Percentiles rank a stretch among this genome's conserved stretches.
Conservation (phyloP, 2,797 vertebrate genomes). For the Antrozous pallidus region DNA sequence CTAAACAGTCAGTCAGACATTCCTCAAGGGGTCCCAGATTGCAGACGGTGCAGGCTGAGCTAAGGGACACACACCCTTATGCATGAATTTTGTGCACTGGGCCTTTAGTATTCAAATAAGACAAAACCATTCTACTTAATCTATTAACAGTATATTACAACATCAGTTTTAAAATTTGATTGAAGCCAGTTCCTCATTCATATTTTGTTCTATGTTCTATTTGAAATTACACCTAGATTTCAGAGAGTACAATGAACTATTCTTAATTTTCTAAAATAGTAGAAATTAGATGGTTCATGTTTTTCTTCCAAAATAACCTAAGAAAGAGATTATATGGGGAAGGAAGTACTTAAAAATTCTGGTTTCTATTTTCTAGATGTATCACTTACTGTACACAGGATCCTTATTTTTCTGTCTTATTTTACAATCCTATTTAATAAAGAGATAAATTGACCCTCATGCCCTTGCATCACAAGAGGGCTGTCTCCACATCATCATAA, state of each 20-base stretch:
- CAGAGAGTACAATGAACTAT: background rate
- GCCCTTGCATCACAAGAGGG: no score
- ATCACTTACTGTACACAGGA: background rate
- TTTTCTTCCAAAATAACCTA: slow-evolving; percentile 31
- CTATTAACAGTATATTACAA: background rate
- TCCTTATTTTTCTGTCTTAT: slow-evolving; percentile 19
- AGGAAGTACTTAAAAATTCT: background rate
- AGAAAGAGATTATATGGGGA: background rate
- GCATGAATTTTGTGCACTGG: no score
- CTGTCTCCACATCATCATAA: no score
- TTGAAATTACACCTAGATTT: slow-evolving; percentile 15
- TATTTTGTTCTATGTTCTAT: background rate
- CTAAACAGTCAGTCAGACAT: no score
- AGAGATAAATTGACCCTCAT: no score
- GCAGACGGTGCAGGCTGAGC: no score
- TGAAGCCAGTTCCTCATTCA: background rate
- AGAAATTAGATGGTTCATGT: background rate
- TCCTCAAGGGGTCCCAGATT: no score
- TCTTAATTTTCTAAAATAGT: slow-evolving; percentile 27
- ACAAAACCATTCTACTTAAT: slow-evolving; percentile 17
- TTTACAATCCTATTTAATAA: background rate
- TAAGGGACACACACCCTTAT: no score
- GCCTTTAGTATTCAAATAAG: slow-evolving; percentile 2
- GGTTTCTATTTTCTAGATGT: background rate
- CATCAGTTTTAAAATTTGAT: background rate